Base-by-base conservation (phyloP, 2,888 invertebrate genomes). In the Phanerotoma sp. region DNA sequence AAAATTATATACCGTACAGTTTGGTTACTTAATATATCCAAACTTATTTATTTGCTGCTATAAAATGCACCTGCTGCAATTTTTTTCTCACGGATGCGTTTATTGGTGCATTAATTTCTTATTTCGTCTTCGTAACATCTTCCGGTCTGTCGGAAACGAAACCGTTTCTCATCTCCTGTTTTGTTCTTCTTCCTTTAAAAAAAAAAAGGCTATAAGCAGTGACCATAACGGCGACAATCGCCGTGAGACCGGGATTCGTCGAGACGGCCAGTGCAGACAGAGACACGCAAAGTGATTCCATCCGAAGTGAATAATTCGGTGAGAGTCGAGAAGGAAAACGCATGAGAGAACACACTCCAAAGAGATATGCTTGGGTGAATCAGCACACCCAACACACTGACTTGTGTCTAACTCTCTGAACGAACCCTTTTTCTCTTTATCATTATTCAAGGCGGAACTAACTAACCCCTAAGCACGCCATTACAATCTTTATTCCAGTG, bases 381-480 rank as follows among this genome's bases (percentile, higher is more conserved):
- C 33, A 42, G 40, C 56, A 49, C 53, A 49, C 52, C 45, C 49
- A 38, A 28, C 33, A 16, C 18, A 16, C 16, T 18, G 33, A 21
- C 16, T 20, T 41, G 35, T 40, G 45, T 51, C 37, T 56, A 47
- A 18, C 32, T 37, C 15, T 46, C 15, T 9, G 11, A 33, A 6
- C 16, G n/a, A 46, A 46, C 51, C 52, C 48, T 47, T 53, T 51
- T 52, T 44, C 16, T 47, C 54, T 57, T 54, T 60, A 46, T 52
- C 51, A 45, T 50, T 54, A 46, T 30, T 35, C 60, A 59, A 51
- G 48, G 54, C 52, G 52, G 66, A 69, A 69, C 66, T 69, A 68
- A 69, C 66, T 65, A 63, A n/a, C 64, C 61, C 65, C 56, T 67
- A 64, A 69, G 67, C 65, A 67, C 67, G 58, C 57, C 62, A 66